Evolutionary conservation across 37 sponge, comb jelly and placozoan species (phyloP).

Genomic region (Crambe crambe): DNA sequence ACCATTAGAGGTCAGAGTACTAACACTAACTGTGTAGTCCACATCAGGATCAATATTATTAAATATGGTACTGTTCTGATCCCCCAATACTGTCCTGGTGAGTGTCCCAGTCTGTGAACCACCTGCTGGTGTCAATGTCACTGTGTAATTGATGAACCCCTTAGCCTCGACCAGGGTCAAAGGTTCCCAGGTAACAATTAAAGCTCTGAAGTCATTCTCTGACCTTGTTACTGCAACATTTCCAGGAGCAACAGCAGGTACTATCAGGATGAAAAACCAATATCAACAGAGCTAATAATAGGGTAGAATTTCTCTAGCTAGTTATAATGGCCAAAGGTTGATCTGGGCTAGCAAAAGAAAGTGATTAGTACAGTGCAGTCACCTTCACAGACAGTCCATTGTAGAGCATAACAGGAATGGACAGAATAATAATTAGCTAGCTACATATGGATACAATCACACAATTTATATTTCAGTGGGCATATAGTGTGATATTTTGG

Average conservation of each 20-base stretch:
- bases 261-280: neutral
- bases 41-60: slow-evolving; percentile 11
- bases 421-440: too few relatives aligned
- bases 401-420: too few relatives aligned
- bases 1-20: neutral
- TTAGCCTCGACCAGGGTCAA: slow-evolving; percentile 37
- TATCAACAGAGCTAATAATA: neutral
- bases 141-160: slow-evolving; percentile 20
- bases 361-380: too few relatives aligned
- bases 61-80: neutral
- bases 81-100: neutral
- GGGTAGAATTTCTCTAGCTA: neutral
- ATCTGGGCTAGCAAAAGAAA: too few relatives aligned
- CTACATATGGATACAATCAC: too few relatives aligned
- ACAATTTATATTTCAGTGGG: too few relatives aligned
- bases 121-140: neutral
- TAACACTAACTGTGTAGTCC: slow-evolving; percentile 19
- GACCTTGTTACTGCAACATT: slow-evolving; percentile 9
- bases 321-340: too few relatives aligned
- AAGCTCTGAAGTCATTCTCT: neutral
- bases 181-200: slow-evolving; percentile 23
- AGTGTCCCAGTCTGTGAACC: neutral
- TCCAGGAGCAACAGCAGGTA: neutral
- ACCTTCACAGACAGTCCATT: too few relatives aligned
- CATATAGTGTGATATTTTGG: too few relatives aligned